A percentile compares a stretch with the other conserved stretches of the same genome.
These are phyloP conservation scores for Actinopyga echinites DNA, from an alignment of 53 echinoderm and acorn worm species.

Conservation along the genomic window DNA sequence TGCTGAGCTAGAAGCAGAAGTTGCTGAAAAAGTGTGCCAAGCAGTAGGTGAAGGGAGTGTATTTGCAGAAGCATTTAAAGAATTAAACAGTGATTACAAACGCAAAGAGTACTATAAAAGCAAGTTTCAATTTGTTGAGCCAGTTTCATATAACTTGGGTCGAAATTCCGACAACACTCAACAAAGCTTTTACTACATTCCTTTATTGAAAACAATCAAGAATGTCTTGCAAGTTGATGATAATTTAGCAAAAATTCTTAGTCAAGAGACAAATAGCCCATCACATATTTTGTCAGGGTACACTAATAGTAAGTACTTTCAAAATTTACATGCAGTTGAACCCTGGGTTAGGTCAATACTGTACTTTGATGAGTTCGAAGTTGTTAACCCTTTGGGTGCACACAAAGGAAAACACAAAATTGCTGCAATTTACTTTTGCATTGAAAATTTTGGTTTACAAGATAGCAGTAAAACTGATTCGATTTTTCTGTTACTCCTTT, in stretches of 20 bases:
- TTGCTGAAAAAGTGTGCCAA: constrained; percentile 5
- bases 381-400: constrained; percentile 5
- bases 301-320: background rate
- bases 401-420: constrained; percentile 15
- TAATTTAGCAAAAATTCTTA: background rate
- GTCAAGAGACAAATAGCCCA: background rate
- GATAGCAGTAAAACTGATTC: background rate
- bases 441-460: constrained; percentile 15
- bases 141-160: background rate
- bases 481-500: constrained; percentile 10
- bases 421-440: constrained; percentile 4
- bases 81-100: constrained; percentile 9
- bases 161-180: background rate
- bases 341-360: no score
- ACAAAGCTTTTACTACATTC: background rate
- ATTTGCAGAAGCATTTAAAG: background rate
- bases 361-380: background rate
- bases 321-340: no score
- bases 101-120: background rate
- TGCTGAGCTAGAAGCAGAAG: constrained; percentile 1
- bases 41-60: background rate
- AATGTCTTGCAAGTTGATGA: constrained; percentile 7
- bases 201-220: background rate
- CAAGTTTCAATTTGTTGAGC: constrained; percentile 6
- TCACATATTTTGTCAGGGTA: background rate